Evolutionary conservation across 2,888 invertebrate genomes (phyloP).

Genomic region (Tineola bisselliella): DNA sequence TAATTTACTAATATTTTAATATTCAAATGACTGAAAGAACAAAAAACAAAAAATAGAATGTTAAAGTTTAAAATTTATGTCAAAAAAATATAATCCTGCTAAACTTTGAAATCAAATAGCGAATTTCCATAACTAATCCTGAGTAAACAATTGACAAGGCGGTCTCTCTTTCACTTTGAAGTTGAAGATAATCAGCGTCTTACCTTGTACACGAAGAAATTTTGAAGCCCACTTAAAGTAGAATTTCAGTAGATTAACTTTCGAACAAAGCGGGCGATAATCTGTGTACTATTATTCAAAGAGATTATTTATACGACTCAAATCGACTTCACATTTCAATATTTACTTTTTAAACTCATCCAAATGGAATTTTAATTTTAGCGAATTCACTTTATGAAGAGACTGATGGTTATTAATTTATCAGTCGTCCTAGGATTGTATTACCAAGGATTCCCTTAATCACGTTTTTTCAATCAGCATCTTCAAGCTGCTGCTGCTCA

Average conservation of each 20-base stretch:
- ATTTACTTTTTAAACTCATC: too few relatives aligned
- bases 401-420: too few relatives aligned
- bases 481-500: too few relatives aligned
- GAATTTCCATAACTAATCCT: slow-evolving; percentile 10
- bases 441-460: too few relatives aligned
- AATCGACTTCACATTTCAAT: too few relatives aligned
- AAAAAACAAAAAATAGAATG: too few relatives aligned
- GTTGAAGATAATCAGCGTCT: slow-evolving; percentile 13
- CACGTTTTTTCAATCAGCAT: too few relatives aligned
- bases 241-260: slow-evolving; percentile 29
- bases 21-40: too few relatives aligned
- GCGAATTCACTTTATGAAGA: too few relatives aligned
- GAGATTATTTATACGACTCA: not conserved
- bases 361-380: too few relatives aligned
- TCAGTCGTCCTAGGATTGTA: too few relatives aligned
- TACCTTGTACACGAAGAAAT: slow-evolving; percentile 10
- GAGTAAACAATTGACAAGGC: slow-evolving; percentile 12
- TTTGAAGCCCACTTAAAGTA: slow-evolving; percentile 16
- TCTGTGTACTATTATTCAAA: slow-evolving; percentile 19
- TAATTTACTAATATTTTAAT: too few relatives aligned
- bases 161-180: slow-evolving; percentile 12
- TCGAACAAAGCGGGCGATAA: slow-evolving; percentile 29
- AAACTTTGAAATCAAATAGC: not conserved
- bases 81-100: not conserved
- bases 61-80: not conserved